Evolutionary conservation across 2,888 invertebrate species (phyloP), one percentile per base, ranked within the genome.

Genomic region (Noctuana brunneofusca): DNA sequence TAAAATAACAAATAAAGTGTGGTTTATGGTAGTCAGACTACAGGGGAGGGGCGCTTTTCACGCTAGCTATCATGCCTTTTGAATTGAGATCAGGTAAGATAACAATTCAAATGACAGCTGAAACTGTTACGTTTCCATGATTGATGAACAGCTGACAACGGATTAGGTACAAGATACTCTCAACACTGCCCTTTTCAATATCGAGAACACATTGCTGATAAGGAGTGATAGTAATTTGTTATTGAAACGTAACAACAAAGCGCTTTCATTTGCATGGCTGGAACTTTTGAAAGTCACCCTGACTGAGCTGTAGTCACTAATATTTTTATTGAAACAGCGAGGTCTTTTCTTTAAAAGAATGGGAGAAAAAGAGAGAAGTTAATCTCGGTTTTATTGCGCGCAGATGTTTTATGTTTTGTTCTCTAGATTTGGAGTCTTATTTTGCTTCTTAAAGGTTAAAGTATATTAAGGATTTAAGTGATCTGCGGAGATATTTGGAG

Each of bases 1-100:
- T 69, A 68, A 71, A 68, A 70, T 71, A 66, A 60, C 65, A 67
- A 65, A 68, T 68, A 69, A 68, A 63, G 58, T 67, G 59, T 64
- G 57, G 64, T 35, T 55, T 60, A 68, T 68, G n/a, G n/a, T n/a
- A n/a, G n/a, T n/a, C n/a, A n/a, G n/a, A n/a, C 75, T 78, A 80
- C 75, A 80, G 77, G 81, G 83, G 83, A 81, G 83, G 85, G 84
- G 84, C 80, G 80, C 75, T 78, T 79, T 83, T 80, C 81, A 84
- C 85, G 81, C 81, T 79, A 84, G 80, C 84, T 81, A 71, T 67
- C 83, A 90, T 89, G 90, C 90, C 90, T 76, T 89, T 85, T 85
- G 90, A 89, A 75, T 75, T 80, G 81, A 86, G 89, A 89, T 80
- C 89, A 90, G 90, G 90, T 90, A 78, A 85, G 86, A 75, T 76